phyloP scores from a whole-genome alignment of 1,140 invertebrate species.

The Sitobion miscanthi region DNA sequence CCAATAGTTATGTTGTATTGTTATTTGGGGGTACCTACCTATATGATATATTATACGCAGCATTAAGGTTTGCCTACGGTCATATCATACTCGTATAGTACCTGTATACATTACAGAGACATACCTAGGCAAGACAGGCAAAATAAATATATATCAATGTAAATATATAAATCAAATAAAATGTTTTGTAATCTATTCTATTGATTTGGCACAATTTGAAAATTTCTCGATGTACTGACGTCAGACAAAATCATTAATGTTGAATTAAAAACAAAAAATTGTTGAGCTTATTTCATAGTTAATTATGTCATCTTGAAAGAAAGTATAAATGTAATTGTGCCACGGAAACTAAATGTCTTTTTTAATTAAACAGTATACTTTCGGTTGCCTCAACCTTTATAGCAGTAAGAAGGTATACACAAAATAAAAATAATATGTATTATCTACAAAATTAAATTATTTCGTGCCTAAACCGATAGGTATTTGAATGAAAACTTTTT shows the following conservation, averaged over 20 bases:
- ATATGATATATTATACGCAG: background rate
- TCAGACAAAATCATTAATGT: no score
- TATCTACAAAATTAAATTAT: background rate
- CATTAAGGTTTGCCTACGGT: no score
- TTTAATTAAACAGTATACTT: background rate
- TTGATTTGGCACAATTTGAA: background rate
- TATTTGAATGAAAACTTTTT: background rate
- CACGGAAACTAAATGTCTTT: background rate
- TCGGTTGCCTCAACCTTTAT: background rate
- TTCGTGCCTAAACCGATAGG: background rate
- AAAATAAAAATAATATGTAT: background rate
- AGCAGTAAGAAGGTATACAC: background rate
- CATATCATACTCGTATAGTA: background rate
- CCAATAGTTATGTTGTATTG: background rate
- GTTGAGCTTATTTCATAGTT: no score
- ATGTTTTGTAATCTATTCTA: background rate
- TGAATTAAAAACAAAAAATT: no score
- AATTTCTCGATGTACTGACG: no score
- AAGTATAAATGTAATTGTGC: background rate
- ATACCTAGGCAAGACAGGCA: background rate
- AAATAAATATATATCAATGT: no score
- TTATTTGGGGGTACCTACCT: background rate
- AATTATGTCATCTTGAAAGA: background rate
- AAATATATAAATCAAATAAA: background rate
- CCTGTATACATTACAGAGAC: background rate